Evolutionary conservation across 2,113 vertebrate species (phyloP), one percentile per base, ranked within the genome.

Genomic region (Thamnophis sirtalis): DNA sequence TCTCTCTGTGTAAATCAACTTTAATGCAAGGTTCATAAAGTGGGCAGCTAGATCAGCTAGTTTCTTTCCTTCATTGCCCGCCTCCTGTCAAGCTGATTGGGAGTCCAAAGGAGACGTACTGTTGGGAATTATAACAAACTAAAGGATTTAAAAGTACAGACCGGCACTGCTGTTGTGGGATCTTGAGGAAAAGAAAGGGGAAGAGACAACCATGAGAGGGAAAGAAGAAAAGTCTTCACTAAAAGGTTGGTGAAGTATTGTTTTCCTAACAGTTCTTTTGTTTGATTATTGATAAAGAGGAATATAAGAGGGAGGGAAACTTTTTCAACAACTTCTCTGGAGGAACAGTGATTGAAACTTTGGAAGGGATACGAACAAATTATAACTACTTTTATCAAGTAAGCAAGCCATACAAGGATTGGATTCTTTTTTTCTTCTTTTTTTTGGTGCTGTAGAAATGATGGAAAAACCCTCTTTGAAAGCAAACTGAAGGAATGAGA

Each of bases 141-240:
- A n/a, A 3, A 92, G 58, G 93, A 86, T 4, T 93, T 51, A 88
- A 88, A 54, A 55, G 1, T 50, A 89, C 93, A 90, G 93, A 88
- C 90, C 50, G 53, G 92, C 43, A 22, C 87, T 58, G 9, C 91
- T 56, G 53, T 88, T 9, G 63, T 10, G 89, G 51, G 80, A 4
- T 90, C 73, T 89, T 89, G 9, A 96, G 93, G 92, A 95, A 97
- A 91, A 98, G 96, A 5, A 50, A 60, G 38, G 3, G 60, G 26
- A 28, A 11, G 1, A 38, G 43, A 24, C 3, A 9, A 8, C 24
- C 80, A 92, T 92, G 97, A 97, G 97, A 95, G 96, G 97, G 85
- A 97, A 97, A 56, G 93, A 97, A 89, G 94, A 97, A 89, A 97
- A 97, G 91, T 97, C 97, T 55, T 97, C 98, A 3, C 95, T 97